A percentile compares a stretch with the other conserved stretches of the same genome.
Conservation (phyloP, 92 coral and sea anemone species). For the Epizoanthus rinbou region DNA sequence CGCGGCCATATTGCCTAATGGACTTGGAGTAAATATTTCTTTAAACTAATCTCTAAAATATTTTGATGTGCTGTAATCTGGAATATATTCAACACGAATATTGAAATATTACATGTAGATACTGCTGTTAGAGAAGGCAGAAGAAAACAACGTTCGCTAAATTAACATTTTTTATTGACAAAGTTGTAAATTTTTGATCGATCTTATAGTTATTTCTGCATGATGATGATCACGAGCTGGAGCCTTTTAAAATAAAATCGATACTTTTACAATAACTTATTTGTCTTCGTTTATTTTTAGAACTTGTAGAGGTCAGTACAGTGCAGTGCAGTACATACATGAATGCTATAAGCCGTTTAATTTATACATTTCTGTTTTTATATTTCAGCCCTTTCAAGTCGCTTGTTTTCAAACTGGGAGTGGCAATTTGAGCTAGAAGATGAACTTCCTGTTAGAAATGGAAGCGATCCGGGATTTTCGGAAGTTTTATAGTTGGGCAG, state of each 20-base stretch:
- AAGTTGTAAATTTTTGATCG: not conserved
- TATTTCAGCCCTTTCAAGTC: too few species aligned
- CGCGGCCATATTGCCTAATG: too few species aligned
- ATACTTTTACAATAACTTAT: too few species aligned
- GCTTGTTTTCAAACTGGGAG: not conserved
- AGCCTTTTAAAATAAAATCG: too few species aligned
- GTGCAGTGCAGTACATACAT: too few species aligned
- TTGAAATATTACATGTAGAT: not conserved
- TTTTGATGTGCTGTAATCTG: not conserved
- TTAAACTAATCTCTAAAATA: not conserved
- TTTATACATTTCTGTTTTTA: too few species aligned
- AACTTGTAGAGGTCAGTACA: too few species aligned
- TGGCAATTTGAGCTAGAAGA: not conserved
- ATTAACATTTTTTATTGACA: not conserved
- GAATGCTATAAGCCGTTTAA: too few species aligned
- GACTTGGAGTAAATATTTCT: not conserved
- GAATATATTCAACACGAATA: not conserved
- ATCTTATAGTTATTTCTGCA: not conserved
- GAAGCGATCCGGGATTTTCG: conserved; percentile 52
- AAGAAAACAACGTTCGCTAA: not conserved
- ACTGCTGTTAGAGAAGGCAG: not conserved
- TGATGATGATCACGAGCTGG: too few species aligned
- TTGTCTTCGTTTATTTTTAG: too few species aligned
- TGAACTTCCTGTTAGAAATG: not conserved
- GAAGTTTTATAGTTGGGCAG: conserved; percentile 59